Base-by-base conservation (phyloP, 2,888 invertebrate genomes). In the Neocrepidodera transversa region DNA sequence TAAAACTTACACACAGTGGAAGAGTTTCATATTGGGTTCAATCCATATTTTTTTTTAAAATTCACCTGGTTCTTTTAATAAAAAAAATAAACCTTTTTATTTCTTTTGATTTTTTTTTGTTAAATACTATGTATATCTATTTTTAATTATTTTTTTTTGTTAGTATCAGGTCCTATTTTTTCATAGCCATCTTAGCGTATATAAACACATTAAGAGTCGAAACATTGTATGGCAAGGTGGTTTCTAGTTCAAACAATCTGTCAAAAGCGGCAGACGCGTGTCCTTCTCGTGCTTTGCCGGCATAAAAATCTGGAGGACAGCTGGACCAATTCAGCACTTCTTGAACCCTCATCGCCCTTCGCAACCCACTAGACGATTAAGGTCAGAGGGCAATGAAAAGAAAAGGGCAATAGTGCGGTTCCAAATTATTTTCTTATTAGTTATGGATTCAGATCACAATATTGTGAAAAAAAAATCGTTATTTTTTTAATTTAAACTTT, bases 291-390 rank as follows among this genome's bases (percentile, higher is more conserved):
- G 70, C 68, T 60, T 55, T 56, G 18, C 2, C 38, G 42, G 36
- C 47, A 40, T 23, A 26, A 50, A 57, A 53, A 23, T 59, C 57
- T 52, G 65, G 64, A 65, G 67, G 65, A 54, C 71, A 71, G 71
- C 71, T 68, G 70, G 70, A 68, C 69, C 67, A 63, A 66, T 67
- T 69, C 68, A 48, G 56, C 55, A 54, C 42, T 59, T 59, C 60
- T 61, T 50, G 38, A 32, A 45, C 60, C 57, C 59, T 61, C 64
- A 54, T 14, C 35, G 52, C 62, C 53, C 28, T 35, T 30, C 52
- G 30, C 43, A 20, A 43, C 32, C 30, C 18, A 30, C 42, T 52
- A 40, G 58, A 56, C 45, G 59, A 55, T 55, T 53, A 57, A 60
- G 65, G 65, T 65, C 65, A 65, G 54, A 65, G 65, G 60, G 60